Percentiles rank a stretch among this genome's conserved stretches.
Evolutionary conservation across 2,113 vertebrate genomes (phyloP).

Genomic region (Daubentonia madagascariensis): DNA sequence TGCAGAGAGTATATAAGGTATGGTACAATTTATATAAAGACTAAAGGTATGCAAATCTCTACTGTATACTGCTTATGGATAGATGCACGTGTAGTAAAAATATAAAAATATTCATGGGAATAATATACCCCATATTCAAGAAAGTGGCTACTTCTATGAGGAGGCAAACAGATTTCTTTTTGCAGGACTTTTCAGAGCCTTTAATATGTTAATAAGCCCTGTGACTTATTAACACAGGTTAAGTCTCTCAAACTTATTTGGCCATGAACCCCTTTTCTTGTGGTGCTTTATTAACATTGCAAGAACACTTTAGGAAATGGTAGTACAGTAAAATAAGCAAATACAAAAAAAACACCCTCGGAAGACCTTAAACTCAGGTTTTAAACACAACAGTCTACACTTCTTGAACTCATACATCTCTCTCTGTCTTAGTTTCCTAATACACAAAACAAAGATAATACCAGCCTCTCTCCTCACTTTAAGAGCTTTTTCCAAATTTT

Average conservation of each 20-base stretch:
- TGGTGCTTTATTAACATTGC: background rate
- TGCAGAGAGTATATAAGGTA: background rate
- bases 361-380: background rate
- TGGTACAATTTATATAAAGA: background rate
- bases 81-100: background rate
- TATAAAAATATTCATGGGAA: background rate
- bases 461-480: background rate
- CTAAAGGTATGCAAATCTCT: background rate
- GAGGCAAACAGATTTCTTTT: background rate
- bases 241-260: conserved; percentile 3
- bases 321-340: background rate
- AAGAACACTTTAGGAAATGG: background rate
- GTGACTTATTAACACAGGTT: no score
- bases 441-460: background rate
- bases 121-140: background rate
- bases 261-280: background rate
- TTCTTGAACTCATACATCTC: background rate
- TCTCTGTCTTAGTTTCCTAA: background rate
- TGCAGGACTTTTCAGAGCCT: background rate
- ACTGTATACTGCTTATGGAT: background rate
- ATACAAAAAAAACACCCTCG: background rate
- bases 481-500: background rate
- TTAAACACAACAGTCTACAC: background rate
- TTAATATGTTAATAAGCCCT: background rate
- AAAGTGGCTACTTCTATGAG: background rate